These are phyloP conservation scores for Tylochromis polylepis DNA, from an alignment of 2,113 vertebrate species.

Conservation along the genomic window DNA sequence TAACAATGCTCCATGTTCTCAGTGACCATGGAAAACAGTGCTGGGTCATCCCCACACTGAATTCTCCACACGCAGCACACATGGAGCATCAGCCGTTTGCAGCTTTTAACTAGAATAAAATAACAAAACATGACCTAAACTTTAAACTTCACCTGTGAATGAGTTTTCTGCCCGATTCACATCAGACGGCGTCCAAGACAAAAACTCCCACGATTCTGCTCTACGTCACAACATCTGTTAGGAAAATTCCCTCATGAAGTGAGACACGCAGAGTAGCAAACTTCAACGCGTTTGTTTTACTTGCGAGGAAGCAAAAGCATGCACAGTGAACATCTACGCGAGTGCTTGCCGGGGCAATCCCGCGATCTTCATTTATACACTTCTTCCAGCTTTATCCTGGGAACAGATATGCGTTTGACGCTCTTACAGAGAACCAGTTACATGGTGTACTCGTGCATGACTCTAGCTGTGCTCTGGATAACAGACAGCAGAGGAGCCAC, in stretches of 20 bases:
- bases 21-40: neutral
- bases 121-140: neutral
- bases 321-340: too few relatives aligned
- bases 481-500: neutral
- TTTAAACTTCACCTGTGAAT: neutral
- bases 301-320: too few relatives aligned
- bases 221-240: neutral
- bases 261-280: too few relatives aligned
- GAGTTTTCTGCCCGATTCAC: neutral
- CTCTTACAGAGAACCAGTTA: neutral
- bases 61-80: fast-evolving
- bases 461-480: neutral
- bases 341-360: too few relatives aligned
- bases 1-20: neutral
- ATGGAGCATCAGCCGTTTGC: neutral
- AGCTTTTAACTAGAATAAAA: neutral
- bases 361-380: too few relatives aligned
- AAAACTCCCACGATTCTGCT: neutral
- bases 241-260: too few relatives aligned
- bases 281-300: too few relatives aligned
- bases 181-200: neutral
- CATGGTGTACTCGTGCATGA: neutral
- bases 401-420: neutral
- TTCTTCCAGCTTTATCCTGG: too few relatives aligned
- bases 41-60: neutral